A percentile compares a stretch with the other conserved stretches of the same genome.
phyloP scores from a whole-genome alignment of 2,797 vertebrate genomes.

The Macropus fuliginosus region DNA sequence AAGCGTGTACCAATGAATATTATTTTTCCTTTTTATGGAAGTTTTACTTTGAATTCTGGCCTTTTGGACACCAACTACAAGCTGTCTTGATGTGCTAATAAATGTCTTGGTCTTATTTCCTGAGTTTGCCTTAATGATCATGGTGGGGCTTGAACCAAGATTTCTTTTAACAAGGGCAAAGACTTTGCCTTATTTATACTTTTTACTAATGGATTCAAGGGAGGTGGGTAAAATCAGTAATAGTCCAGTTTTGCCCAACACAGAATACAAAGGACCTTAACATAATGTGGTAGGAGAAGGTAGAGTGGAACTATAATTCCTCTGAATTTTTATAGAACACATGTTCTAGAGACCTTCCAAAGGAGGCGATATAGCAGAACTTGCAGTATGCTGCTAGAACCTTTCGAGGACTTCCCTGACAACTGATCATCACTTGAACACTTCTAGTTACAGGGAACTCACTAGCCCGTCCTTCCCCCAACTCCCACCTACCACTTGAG shows the following conservation, averaged over 20 bases:
- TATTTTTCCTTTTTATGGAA: not conserved
- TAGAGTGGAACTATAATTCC: not conserved
- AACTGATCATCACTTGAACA: not conserved
- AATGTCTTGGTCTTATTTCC: not conserved
- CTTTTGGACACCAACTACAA: not conserved
- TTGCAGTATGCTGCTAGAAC: not conserved
- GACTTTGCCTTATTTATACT: not conserved
- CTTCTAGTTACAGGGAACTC: not conserved
- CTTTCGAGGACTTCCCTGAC: not conserved
- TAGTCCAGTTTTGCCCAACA: not conserved
- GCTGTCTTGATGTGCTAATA: not conserved
- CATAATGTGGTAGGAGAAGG: not conserved
- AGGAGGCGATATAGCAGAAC: not conserved
- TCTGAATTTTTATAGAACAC: not conserved
- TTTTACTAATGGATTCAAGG: not conserved
- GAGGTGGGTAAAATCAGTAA: not conserved
- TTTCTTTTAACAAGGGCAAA: not conserved
- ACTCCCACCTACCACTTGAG: not conserved
- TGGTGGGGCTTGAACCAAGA: not conserved
- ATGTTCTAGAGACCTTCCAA: not conserved
- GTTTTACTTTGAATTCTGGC: not conserved
- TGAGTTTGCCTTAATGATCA: not conserved
- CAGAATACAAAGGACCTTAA: not conserved
- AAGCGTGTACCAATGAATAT: not conserved
- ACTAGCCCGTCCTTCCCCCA: not conserved